These are phyloP conservation scores for Ips nitidus DNA, from an alignment of 1,140 invertebrate genomes.

Conservation along the genomic window DNA sequence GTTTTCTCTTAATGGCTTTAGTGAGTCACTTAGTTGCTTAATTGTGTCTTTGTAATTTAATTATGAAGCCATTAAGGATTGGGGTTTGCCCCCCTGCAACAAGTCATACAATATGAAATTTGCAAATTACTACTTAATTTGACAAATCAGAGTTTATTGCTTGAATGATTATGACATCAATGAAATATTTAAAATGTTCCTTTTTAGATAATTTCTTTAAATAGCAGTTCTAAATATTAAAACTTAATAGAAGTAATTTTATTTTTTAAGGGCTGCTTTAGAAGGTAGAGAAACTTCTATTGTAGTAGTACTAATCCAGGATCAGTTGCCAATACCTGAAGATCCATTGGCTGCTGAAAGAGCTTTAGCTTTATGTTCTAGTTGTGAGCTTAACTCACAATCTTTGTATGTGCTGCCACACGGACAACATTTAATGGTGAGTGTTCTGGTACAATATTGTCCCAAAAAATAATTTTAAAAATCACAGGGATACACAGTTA, in stretches of 20 bases:
- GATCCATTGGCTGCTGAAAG: slow-evolving; percentile 85
- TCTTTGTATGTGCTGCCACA: slow-evolving; percentile 87
- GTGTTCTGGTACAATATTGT: slow-evolving; percentile 2
- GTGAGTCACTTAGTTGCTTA: too few relatives aligned
- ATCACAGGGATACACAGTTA: slow-evolving; percentile 65
- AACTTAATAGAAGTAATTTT: not conserved
- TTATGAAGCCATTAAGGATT: too few relatives aligned
- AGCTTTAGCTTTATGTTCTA: slow-evolving; percentile 82
- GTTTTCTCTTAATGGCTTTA: too few relatives aligned
- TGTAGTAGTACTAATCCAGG: slow-evolving; percentile 87
- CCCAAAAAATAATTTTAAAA: not conserved
- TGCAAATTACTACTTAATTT: too few relatives aligned
- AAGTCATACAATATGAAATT: too few relatives aligned
- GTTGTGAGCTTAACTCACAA: slow-evolving; percentile 90
- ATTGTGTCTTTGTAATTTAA: too few relatives aligned
- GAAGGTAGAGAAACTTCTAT: slow-evolving; percentile 84
- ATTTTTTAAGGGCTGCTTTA: slow-evolving; percentile 53
- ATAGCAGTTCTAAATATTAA: not conserved
- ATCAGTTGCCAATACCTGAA: slow-evolving; percentile 73
- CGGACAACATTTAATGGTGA: slow-evolving; percentile 73
- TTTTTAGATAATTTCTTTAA: not conserved
- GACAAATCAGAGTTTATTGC: not conserved
- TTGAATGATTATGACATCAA: not conserved
- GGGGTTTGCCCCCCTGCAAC: too few relatives aligned
- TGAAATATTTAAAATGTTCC: not conserved